phyloP scores from a whole-genome alignment of 2,797 vertebrate genomes.

The Enteromius treurensis region DNA sequence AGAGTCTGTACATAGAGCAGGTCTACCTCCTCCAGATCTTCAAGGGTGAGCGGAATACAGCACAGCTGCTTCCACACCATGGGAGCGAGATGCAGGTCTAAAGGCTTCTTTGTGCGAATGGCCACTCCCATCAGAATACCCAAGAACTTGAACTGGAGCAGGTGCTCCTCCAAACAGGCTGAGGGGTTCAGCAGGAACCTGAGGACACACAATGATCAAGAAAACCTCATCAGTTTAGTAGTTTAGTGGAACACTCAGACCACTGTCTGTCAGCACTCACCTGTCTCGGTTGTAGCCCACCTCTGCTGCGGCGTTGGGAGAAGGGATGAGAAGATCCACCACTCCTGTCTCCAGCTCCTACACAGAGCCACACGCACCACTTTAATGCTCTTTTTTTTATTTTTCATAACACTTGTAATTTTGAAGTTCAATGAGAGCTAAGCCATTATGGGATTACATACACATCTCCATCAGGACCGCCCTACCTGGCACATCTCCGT shows the following conservation, averaged over 20 bases:
- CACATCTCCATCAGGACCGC: not conserved
- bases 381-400: not conserved
- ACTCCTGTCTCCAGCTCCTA: constrained; percentile 82
- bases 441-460: not conserved
- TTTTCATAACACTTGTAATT: not conserved
- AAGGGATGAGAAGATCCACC: constrained; percentile 83
- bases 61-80: constrained; percentile 86
- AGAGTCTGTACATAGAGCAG: constrained; percentile 81
- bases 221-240: not conserved
- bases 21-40: constrained; percentile 83
- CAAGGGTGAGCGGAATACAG: constrained; percentile 76
- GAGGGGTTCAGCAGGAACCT: constrained; percentile 82
- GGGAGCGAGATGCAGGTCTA: constrained; percentile 82
- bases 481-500: constrained; percentile 85
- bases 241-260: not conserved
- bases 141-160: constrained; percentile 81
- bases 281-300: constrained; percentile 85
- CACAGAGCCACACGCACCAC: not conserved
- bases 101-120: constrained; percentile 83
- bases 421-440: not conserved
- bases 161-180: constrained; percentile 75
- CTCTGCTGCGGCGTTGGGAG: constrained; percentile 82
- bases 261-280: constrained; percentile 55
- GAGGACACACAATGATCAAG: not conserved
- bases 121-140: constrained; percentile 84